A percentile compares a stretch with the other conserved stretches of the same genome.
These are phyloP conservation scores for Entelurus aequoreus DNA, from an alignment of 2,113 vertebrate genomes.

Conservation along the genomic window DNA sequence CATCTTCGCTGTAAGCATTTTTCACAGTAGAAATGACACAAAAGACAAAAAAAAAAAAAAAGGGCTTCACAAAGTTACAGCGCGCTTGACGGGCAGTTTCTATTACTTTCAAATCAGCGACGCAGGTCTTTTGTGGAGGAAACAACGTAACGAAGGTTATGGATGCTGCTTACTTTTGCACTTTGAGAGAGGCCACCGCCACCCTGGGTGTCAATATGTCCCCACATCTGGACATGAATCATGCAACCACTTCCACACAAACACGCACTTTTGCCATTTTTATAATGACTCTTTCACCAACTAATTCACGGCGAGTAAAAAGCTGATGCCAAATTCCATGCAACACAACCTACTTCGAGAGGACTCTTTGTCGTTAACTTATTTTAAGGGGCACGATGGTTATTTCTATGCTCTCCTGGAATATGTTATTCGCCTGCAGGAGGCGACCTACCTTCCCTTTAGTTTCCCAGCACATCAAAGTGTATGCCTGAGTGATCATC, in stretches of 20 bases:
- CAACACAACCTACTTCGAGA: background rate
- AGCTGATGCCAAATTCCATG: background rate
- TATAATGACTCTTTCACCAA: background rate
- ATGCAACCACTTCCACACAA: background rate
- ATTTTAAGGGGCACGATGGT: slow-evolving; percentile 10
- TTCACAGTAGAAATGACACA: slow-evolving; percentile 34
- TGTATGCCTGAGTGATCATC: slow-evolving; percentile 20
- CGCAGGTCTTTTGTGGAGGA: slow-evolving; percentile 35
- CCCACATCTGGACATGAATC: slow-evolving; percentile 60
- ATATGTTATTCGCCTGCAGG: slow-evolving; percentile 19
- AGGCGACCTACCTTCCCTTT: slow-evolving; percentile 23
- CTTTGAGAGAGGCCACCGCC: slow-evolving; percentile 43
- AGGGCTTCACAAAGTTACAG: slow-evolving; percentile 33
- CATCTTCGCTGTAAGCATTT: slow-evolving; percentile 30
- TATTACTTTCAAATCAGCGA: slow-evolving; percentile 40
- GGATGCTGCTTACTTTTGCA: slow-evolving; percentile 47
- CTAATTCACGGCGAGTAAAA: background rate
- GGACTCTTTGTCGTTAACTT: background rate
- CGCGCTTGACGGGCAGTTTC: slow-evolving; percentile 30
- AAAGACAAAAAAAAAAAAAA: slow-evolving; percentile 25
- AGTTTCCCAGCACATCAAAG: slow-evolving; percentile 33
- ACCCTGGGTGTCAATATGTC: slow-evolving; percentile 63
- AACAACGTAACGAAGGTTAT: slow-evolving; percentile 57
- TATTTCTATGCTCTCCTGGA: slow-evolving; percentile 13
- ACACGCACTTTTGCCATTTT: background rate